Percentiles rank a stretch among this genome's conserved stretches.
phyloP scores from a whole-genome alignment of 2,113 vertebrate species.

The Carassius gibelio region DNA sequence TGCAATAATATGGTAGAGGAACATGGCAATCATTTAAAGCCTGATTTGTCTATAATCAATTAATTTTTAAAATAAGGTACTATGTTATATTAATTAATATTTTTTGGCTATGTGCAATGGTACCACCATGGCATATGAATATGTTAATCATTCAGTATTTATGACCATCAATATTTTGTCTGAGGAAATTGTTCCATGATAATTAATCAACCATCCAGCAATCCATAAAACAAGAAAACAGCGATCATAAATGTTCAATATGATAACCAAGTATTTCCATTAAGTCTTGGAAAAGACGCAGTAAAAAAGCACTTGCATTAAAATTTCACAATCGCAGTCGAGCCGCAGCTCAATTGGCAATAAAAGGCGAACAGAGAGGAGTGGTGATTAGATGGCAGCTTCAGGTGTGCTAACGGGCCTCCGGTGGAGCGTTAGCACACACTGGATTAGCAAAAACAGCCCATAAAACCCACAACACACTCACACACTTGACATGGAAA shows the following conservation, averaged over 20 bases:
- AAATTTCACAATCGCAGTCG: constrained; percentile 13
- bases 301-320: constrained; percentile 3
- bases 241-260: neutral
- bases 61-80: too few relatives aligned
- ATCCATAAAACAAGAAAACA: constrained; percentile 7
- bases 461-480: constrained; percentile 26
- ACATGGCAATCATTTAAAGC: too few relatives aligned
- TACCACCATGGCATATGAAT: neutral
- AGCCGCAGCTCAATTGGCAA: constrained; percentile 7
- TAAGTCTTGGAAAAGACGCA: constrained; percentile 3
- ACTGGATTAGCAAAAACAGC: constrained; percentile 37
- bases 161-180: neutral
- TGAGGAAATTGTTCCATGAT: neutral
- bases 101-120: neutral
- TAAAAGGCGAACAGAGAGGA: constrained; percentile 27
- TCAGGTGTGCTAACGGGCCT: constrained; percentile 23
- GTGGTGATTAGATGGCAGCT: constrained; percentile 37
- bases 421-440: constrained; percentile 12
- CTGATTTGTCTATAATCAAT: too few relatives aligned
- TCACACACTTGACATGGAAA: constrained; percentile 32
- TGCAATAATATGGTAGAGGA: too few relatives aligned
- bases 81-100: too few relatives aligned
- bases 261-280: neutral
- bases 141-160: neutral
- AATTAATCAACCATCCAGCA: neutral